These are phyloP conservation scores for Melierax canorus DNA, from an alignment of 2,113 vertebrate genomes.

Conservation along the genomic window DNA sequence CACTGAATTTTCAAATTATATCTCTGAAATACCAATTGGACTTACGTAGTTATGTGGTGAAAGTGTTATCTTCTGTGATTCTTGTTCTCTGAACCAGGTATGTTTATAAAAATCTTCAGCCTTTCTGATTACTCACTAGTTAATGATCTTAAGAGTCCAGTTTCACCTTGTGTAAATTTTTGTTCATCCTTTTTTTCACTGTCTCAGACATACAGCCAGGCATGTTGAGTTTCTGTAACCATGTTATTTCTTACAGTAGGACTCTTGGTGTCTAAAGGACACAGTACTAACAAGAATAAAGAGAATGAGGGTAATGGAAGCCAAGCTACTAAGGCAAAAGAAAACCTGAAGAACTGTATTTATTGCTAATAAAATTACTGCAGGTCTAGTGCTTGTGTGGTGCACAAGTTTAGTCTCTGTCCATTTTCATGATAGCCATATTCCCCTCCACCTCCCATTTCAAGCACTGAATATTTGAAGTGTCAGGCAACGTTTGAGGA, in stretches of 20 bases:
- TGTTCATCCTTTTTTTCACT: neutral
- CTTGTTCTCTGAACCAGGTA: neutral
- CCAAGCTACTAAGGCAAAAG: neutral
- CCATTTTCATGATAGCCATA: neutral
- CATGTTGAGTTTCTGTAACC: neutral
- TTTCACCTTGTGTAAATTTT: neutral
- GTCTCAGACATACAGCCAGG: neutral
- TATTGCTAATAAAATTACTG: neutral
- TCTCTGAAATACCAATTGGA: neutral
- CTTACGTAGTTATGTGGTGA: neutral
- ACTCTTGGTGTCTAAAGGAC: neutral
- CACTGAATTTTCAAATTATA: neutral
- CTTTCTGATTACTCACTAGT: neutral
- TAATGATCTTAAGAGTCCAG: neutral
- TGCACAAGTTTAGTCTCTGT: neutral
- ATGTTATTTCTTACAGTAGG: neutral
- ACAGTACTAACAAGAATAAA: neutral
- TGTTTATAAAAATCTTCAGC: neutral
- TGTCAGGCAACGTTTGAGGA: neutral
- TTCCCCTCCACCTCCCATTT: neutral
- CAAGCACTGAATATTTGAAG: neutral
- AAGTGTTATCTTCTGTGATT: neutral
- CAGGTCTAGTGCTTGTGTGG: neutral
- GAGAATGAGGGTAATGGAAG: neutral
- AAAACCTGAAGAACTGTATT: neutral